Evolutionary conservation across 2,888 invertebrate species (phyloP), one percentile per base, ranked within the genome.

Genomic region (Diplolepis rosae): DNA sequence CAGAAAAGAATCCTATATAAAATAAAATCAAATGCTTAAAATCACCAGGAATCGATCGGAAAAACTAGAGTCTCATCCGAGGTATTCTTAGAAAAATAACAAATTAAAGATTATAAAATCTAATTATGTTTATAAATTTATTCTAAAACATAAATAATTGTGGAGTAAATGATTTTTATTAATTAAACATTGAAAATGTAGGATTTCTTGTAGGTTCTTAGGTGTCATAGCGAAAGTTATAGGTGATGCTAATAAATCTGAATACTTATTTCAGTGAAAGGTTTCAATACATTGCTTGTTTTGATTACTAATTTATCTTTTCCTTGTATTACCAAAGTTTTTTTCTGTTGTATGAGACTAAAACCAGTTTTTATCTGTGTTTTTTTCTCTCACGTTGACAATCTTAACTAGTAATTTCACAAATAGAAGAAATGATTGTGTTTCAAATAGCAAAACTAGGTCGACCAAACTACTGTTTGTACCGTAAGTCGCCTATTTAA

Each of bases 381-480:
- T 5, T n/a, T 5, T 42, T 39, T 42, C 5, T 42, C 42, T 51
- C 24, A 66, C n/a, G 13, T 45, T 45, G 28, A n/a, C 65, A 65
- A 18, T 45, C 28, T 28, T 66, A 18, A 15, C 18, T 18, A 13
- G 2, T 6, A 24, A 39, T 39, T 65, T 65, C 15, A 30, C 22
- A 15, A 45, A 66, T n/a, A n/a, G n/a, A n/a, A n/a, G n/a, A n/a
- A 15, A 48, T 18, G 45, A 15, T 45, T 13, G 24, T 22, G 24
- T 61, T 39, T 61, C n/a, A 4, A 39, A 24, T n/a, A 35, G 39
- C 28, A 48, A 45, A 30, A 45, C 18, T 66, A 45, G 66, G 66
- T 30, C 66, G n/a, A 66, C 48, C 18, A 42, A 42, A 30, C 22
- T 39, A 27, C 39, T 39, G 24, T 42, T 65, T 48, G 45, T 66